Conservation (phyloP, 2,113 vertebrate species). For the Gymnobelideus leadbeateri region DNA sequence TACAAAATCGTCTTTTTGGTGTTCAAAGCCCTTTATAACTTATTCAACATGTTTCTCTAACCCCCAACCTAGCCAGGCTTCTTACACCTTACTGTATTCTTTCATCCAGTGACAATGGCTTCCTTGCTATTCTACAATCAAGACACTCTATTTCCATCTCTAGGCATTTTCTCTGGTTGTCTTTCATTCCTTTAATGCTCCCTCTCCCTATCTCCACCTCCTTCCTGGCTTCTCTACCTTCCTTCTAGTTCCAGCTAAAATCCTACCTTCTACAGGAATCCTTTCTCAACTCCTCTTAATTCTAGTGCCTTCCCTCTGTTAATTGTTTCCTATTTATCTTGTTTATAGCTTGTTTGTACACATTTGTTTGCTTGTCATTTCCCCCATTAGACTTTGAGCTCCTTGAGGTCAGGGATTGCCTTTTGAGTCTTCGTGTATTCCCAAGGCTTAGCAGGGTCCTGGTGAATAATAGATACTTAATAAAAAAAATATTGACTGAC, state of each 20-base stretch:
- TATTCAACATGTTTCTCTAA: neutral
- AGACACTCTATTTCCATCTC: neutral
- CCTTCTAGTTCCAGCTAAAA: neutral
- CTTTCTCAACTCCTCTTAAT: neutral
- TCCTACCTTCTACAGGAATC: neutral
- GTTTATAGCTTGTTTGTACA: neutral
- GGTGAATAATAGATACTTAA: neutral
- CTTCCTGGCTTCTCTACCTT: neutral
- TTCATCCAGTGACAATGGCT: neutral
- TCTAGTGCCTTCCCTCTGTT: neutral
- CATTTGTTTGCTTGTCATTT: neutral
- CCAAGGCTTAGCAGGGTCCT: neutral
- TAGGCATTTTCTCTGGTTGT: neutral
- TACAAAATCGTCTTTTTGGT: neutral
- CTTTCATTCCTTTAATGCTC: neutral
- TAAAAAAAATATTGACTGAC: neutral
- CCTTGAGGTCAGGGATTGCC: neutral
- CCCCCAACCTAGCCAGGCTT: neutral
- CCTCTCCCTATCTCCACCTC: neutral
- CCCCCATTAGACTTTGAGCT: neutral
- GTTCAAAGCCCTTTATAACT: neutral
- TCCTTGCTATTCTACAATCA: neutral
- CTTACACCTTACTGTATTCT: neutral
- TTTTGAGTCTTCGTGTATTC: neutral
- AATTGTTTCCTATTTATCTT: neutral